Evolutionary conservation across 2,888 invertebrate genomes (phyloP).

Genomic region (Gryllus longicercus): DNA sequence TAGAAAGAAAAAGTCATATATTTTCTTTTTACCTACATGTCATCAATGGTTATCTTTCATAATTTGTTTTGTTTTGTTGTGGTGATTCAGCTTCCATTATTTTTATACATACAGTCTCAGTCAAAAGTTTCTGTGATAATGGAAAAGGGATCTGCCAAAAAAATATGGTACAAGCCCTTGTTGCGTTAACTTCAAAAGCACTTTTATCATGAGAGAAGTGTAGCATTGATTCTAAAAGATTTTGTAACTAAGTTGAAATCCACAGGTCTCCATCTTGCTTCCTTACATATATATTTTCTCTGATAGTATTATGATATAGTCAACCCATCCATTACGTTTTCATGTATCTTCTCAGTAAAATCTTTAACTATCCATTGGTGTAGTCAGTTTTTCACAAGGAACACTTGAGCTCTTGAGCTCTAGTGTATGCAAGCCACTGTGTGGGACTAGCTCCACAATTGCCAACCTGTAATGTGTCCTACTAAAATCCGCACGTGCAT

Average conservation of each 20-base stretch:
- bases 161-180: slow-evolving; percentile 10
- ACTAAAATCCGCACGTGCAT: background rate
- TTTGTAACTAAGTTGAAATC: background rate
- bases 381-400: slow-evolving; percentile 3
- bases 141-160: background rate
- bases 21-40: background rate
- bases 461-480: background rate
- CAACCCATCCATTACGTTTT: background rate
- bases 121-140: slow-evolving; percentile 17
- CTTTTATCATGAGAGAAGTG: background rate
- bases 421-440: background rate
- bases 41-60: background rate
- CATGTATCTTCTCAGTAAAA: background rate
- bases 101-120: slow-evolving; percentile 8
- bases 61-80: background rate
- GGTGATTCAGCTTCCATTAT: background rate
- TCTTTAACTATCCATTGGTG: background rate
- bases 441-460: background rate
- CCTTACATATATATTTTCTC: background rate
- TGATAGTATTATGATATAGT: background rate
- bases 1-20: background rate
- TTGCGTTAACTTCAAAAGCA: background rate
- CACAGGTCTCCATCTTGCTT: background rate
- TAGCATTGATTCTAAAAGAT: background rate
- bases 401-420: background rate